phyloP scores from a whole-genome alignment of 2,797 vertebrate genomes.

The Chloroceryle inda region DNA sequence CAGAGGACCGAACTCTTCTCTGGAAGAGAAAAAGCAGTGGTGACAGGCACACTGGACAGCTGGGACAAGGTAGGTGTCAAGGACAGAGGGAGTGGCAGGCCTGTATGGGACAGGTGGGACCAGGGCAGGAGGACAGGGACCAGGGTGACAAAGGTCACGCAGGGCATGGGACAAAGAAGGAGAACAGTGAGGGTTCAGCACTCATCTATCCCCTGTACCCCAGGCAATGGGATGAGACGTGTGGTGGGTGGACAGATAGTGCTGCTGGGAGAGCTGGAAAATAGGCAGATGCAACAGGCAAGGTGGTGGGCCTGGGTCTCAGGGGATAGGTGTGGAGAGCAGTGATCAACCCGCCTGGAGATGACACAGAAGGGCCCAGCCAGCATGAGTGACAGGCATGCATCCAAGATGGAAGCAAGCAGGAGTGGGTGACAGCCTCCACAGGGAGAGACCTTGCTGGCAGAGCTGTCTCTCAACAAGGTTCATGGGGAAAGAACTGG shows the following conservation, averaged over 20 bases:
- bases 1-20: constrained; percentile 73
- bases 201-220: rapidly evolving
- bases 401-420: neutral
- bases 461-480: neutral
- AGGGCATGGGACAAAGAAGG: neutral
- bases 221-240: neutral
- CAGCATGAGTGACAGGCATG: rapidly evolving
- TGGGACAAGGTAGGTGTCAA: neutral
- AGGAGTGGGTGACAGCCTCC: neutral
- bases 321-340: neutral
- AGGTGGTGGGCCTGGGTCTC: neutral
- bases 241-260: neutral
- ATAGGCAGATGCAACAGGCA: neutral
- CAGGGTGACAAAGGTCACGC: neutral
- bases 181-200: neutral
- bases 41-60: neutral
- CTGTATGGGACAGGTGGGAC: neutral
- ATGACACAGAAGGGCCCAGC: neutral
- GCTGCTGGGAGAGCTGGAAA: neutral
- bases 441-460: neutral
- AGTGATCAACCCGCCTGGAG: neutral
- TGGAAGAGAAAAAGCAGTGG: constrained; percentile 45
- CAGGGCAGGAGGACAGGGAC: neutral
- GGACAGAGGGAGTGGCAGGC: neutral
- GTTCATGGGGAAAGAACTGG: neutral